Evolutionary conservation across 2,888 invertebrate species (phyloP), one percentile per base, ranked within the genome.

Genomic region (Brassicogethes aeneus): DNA sequence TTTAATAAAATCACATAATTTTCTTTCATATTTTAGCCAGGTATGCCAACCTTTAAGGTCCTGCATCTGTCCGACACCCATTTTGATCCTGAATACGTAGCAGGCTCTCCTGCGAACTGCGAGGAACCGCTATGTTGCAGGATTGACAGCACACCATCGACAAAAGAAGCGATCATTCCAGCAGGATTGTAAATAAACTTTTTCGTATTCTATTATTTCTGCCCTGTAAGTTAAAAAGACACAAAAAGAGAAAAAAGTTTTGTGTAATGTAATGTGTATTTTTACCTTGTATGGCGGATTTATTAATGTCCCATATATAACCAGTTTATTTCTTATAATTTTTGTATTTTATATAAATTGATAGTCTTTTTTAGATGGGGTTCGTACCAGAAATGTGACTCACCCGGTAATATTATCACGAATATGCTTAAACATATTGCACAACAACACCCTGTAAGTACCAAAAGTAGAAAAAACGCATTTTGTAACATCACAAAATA

Each of bases 11-110:
- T n/a, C n/a, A n/a, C n/a, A n/a, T n/a, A n/a, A n/a, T n/a, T n/a
- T n/a, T n/a, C n/a, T n/a, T n/a, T n/a, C n/a, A n/a, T n/a, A n/a
- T 59, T 57, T 16, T 46, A 70, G 60, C 77, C 79, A 39, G 79
- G 78, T 44, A 79, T 80, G 1, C 83, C 86, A n/a, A 80, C 80
- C 17, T 85, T 91, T 64, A 91, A 93, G 71, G 89, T 96, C n/a
- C 74, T 97, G 7, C 96, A 97, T 59, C 76, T 97, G 51, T 91
- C 94, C 1, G 97, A 97, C 64, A 91, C 95, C 0, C 97, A 97
- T 68, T 86, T 85, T 57, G 96, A 97, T 70, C 89, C 90, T 0
- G 85, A 88, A 55, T 97, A 97, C 62, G 78, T 79, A 34, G 85
- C 84, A 71, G 90, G 85, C 51, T 77, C 88, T 3, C 89, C 91